Percentiles rank a stretch among this genome's conserved stretches.
Evolutionary conservation across 1,140 invertebrate species (phyloP).

Genomic region (Bombus sylvicola): DNA sequence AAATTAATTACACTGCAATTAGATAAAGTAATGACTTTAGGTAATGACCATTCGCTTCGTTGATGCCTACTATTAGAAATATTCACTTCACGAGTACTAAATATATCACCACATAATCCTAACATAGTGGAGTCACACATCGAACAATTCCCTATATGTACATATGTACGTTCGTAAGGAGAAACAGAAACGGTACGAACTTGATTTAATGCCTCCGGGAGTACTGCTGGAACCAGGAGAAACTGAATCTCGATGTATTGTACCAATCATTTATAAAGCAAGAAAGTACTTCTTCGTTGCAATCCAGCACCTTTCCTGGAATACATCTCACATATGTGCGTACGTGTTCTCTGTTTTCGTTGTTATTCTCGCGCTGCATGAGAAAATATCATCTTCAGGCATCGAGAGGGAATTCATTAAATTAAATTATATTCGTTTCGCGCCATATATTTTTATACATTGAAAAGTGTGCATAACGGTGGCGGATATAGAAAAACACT

Average conservation of each 20-base stretch:
- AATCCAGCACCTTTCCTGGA: conserved; percentile 8
- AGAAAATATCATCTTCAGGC: not conserved
- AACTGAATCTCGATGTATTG: conserved; percentile 41
- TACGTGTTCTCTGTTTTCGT: not conserved
- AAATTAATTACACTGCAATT: not conserved
- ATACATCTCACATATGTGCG: conserved; percentile 1
- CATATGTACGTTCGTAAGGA: not conserved
- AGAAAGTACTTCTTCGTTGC: conserved; percentile 10
- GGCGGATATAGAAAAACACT: not conserved
- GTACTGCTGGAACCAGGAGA: conserved; percentile 27
- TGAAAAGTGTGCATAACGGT: not conserved
- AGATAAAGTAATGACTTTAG: not conserved
- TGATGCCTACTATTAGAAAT: not conserved
- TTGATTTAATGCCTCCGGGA: conserved; percentile 39
- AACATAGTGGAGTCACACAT: not conserved
- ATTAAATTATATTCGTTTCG: not conserved
- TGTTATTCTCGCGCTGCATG: not conserved
- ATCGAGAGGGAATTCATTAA: not conserved
- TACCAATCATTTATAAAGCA: conserved; percentile 38
- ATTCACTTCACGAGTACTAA: no score
- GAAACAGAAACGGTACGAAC: conserved; percentile 36
- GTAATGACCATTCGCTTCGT: no score
- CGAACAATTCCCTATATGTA: not conserved
- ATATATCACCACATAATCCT: not conserved
- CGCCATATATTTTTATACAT: not conserved